phyloP scores from a whole-genome alignment of 2,797 vertebrate genomes.

The Mormyrus hasselquistii region DNA sequence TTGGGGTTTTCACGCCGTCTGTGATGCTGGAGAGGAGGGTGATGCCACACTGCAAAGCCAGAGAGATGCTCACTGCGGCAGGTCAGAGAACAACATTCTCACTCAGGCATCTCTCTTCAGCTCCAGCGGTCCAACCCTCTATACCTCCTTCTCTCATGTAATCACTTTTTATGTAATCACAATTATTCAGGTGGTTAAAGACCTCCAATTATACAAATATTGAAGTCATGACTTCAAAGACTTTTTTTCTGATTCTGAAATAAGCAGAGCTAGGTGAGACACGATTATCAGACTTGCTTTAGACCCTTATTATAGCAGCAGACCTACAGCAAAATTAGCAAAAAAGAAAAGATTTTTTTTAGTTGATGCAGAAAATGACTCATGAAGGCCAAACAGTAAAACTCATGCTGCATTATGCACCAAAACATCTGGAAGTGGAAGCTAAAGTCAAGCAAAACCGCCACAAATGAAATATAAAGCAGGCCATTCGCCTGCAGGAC shows the following conservation, averaged over 20 bases:
- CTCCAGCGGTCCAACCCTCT: neutral
- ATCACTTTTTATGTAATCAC: neutral
- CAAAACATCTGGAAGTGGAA: neutral
- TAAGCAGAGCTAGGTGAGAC: neutral
- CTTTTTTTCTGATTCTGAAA: neutral
- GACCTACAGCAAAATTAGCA: neutral
- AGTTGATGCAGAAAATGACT: neutral
- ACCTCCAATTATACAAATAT: neutral
- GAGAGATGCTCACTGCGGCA: neutral
- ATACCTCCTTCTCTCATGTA: neutral
- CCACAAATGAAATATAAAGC: neutral
- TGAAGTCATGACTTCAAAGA: neutral
- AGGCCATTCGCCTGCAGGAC: neutral
- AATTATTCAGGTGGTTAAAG: neutral
- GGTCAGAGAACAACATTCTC: neutral
- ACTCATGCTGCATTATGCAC: neutral
- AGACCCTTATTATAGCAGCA: neutral
- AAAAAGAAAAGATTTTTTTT: neutral
- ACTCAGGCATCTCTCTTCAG: neutral
- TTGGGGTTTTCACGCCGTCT: conserved; percentile 44
- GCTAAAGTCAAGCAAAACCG: neutral
- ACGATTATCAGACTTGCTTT: neutral
- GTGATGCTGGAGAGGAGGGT: neutral
- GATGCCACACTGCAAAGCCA: neutral
- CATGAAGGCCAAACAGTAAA: neutral